Evolutionary conservation across 2,113 vertebrate genomes (phyloP), one percentile per base, ranked within the genome.

Genomic region (Heterochromis multidens): DNA sequence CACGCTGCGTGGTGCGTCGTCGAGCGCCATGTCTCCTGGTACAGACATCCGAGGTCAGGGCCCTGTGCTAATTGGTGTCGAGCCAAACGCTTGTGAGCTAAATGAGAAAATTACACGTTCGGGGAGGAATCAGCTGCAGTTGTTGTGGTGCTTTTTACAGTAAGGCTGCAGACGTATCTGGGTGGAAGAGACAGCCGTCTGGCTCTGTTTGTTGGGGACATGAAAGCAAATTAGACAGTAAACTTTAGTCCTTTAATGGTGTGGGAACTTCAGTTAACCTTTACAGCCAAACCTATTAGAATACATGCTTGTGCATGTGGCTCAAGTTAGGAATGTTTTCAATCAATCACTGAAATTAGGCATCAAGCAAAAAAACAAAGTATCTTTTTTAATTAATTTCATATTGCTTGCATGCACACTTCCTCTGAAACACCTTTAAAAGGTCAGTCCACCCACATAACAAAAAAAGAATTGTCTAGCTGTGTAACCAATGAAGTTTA

Each of bases 81-180:
- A 94, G 95, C 94, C 86, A 78, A 93, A 88, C 84, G 93, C 94
- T 95, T 89, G 87, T 91, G 92, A 92, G 92, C 93, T 89, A 96
- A 96, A 96, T 96, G 95, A 96, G 96, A 93, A 96, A 96, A 97
- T 96, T 95, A 96, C 92, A 96, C 87, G 93, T 96, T 96, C 91
- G 70, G 77, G 90, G 89, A 90, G 88, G 93, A 96, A 95, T 95
- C 95, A 95, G 92, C 93, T 88, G 93, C 93, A 78, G 94, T 92
- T 95, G 94, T 92, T 85, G 85, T 82, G 88, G 81, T 77, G 91
- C 74, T 85, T 88, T 92, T 87, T 87, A 93, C 89, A 72, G 90
- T 83, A 81, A 17, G 27, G 93, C 93, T 94, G 89, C 87, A 80
- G 85, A 63, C 62, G 46, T 81, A 62, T 92, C 89, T 89, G 90